Evolutionary conservation across 2,113 vertebrate genomes (phyloP).

Genomic region (Otolemur garnettii): DNA sequence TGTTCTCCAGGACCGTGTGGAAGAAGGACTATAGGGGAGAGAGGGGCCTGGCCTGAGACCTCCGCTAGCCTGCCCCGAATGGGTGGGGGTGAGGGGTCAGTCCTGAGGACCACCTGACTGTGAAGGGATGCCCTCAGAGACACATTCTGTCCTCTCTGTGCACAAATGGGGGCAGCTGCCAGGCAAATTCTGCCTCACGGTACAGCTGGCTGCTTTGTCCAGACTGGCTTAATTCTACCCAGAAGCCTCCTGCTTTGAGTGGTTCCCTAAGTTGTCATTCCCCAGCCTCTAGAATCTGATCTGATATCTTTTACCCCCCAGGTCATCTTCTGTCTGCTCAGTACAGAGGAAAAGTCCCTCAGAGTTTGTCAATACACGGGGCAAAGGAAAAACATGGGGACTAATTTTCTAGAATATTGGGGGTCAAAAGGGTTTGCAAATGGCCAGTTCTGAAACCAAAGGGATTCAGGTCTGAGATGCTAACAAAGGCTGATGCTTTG

Average conservation of each 20-base stretch:
- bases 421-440: background rate
- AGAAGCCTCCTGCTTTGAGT: background rate
- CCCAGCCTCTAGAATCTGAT: background rate
- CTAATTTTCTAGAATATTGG: background rate
- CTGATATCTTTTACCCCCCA: background rate
- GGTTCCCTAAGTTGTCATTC: background rate
- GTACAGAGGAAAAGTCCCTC: background rate
- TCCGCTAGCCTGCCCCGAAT: accelerated
- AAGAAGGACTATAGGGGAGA: conserved; percentile 95
- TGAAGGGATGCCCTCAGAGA: background rate
- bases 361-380: background rate
- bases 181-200: too few species aligned
- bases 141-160: background rate
- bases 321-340: background rate
- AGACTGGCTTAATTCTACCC: background rate
- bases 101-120: background rate
- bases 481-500: background rate
- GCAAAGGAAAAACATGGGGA: background rate
- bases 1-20: conserved; percentile 98
- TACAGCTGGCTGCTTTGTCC: background rate
- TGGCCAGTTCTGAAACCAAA: background rate
- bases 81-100: background rate
- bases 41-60: background rate
- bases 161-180: background rate
- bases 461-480: background rate